These are phyloP conservation scores for Rhorus exstirpatorius DNA, from an alignment of 2,888 invertebrate genomes.

Conservation along the genomic window DNA sequence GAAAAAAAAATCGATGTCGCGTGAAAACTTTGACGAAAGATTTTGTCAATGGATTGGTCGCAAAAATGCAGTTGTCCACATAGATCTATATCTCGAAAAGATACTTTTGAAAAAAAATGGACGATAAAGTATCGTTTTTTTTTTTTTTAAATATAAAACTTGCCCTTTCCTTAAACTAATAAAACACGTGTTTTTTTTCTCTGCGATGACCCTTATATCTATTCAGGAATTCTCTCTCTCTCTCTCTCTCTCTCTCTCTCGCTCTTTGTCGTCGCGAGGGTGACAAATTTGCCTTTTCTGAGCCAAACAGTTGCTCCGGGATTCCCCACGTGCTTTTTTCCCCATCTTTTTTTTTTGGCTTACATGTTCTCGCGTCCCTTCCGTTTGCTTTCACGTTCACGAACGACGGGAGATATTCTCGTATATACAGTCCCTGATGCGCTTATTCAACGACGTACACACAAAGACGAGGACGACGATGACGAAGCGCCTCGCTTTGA, in stretches of 20 bases:
- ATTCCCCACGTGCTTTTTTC: neutral
- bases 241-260: neutral
- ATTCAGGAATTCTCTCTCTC: too few relatives aligned
- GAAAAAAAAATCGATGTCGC: too few relatives aligned
- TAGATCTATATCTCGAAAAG: too few relatives aligned
- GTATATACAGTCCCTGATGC: slow-evolving; percentile 26
- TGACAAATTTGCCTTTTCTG: neutral
- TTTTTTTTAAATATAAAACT: neutral
- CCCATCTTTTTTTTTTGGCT: neutral
- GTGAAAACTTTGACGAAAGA: too few relatives aligned
- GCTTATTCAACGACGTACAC: slow-evolving; percentile 31
- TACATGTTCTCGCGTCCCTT: neutral
- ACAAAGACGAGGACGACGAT: slow-evolving; percentile 16
- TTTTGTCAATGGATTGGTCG: too few relatives aligned
- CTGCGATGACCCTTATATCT: neutral
- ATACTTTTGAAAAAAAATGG: neutral
- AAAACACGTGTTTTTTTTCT: too few relatives aligned
- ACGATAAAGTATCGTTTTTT: neutral
- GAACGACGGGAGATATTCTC: slow-evolving; percentile 13
- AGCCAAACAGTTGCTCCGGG: neutral
- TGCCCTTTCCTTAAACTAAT: too few relatives aligned
- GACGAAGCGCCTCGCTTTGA: slow-evolving; percentile 55
- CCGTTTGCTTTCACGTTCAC: slow-evolving; percentile 29
- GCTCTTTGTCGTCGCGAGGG: neutral
- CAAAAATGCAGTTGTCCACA: too few relatives aligned